Percentiles rank a stretch among this genome's conserved stretches.
phyloP scores from a whole-genome alignment of 2,113 vertebrate genomes.

The Microtus richardsoni region DNA sequence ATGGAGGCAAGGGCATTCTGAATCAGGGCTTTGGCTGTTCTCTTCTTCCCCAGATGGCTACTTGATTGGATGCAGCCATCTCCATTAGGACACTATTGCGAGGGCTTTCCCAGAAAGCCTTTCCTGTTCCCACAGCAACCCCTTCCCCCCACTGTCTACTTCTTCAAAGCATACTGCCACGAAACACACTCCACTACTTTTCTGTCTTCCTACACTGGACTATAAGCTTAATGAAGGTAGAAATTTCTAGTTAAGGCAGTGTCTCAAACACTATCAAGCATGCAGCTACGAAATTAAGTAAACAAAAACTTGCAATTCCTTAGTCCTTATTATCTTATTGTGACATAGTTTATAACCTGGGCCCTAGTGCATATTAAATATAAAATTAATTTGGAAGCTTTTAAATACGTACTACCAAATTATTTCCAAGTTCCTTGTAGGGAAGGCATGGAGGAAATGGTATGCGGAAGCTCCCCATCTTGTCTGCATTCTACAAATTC shows the following conservation, averaged over 20 bases:
- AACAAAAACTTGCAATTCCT: too few species aligned
- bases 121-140: neutral
- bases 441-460: neutral
- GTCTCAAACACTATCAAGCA: neutral
- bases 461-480: neutral
- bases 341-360: neutral
- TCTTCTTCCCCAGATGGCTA: neutral
- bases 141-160: neutral
- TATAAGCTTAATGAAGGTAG: neutral
- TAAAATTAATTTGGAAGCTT: neutral
- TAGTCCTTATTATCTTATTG: neutral
- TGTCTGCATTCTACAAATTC: neutral
- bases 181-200: neutral
- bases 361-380: neutral
- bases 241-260: neutral
- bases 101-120: neutral
- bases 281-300: neutral
- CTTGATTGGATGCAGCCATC: neutral
- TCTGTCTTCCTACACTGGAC: neutral
- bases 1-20: neutral
- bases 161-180: neutral
- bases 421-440: neutral
- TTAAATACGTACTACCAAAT: neutral
- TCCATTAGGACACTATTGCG: neutral
- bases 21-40: neutral